Conservation (phyloP, 2,797 vertebrate genomes). For the Muscicapa striata region DNA sequence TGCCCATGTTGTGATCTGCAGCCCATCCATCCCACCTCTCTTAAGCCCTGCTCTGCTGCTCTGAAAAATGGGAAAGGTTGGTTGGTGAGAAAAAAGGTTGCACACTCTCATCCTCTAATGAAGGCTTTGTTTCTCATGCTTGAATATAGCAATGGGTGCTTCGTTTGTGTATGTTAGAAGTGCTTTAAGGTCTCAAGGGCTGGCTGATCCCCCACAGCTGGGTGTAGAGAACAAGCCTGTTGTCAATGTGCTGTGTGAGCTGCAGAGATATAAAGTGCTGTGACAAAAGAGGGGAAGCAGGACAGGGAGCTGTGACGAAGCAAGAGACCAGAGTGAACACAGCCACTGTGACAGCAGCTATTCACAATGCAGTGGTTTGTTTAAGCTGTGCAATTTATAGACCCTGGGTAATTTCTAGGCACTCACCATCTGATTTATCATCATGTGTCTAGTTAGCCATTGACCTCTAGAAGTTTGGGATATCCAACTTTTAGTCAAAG, state of each 20-base stretch:
- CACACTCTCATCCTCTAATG: neutral
- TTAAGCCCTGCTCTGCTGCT: neutral
- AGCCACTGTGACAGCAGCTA: neutral
- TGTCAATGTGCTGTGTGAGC: neutral
- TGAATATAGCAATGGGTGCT: rapidly evolving
- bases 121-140: neutral
- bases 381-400: neutral
- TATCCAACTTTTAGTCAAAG: neutral
- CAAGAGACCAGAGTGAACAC: rapidly evolving
- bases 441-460: neutral
- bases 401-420: neutral
- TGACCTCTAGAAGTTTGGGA: neutral
- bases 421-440: neutral
- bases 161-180: neutral
- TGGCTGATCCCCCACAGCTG: neutral
- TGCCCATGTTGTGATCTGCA: neutral
- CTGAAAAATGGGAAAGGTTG: neutral
- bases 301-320: neutral
- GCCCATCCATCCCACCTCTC: rapidly evolving
- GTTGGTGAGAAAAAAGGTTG: neutral
- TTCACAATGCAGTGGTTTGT: neutral
- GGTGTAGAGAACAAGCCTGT: neutral
- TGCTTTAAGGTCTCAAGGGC: neutral
- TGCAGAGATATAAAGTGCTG: neutral
- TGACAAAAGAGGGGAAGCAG: neutral